Conservation (phyloP, 1,140 invertebrate genomes). For the Drosophila trapezifrons region DNA sequence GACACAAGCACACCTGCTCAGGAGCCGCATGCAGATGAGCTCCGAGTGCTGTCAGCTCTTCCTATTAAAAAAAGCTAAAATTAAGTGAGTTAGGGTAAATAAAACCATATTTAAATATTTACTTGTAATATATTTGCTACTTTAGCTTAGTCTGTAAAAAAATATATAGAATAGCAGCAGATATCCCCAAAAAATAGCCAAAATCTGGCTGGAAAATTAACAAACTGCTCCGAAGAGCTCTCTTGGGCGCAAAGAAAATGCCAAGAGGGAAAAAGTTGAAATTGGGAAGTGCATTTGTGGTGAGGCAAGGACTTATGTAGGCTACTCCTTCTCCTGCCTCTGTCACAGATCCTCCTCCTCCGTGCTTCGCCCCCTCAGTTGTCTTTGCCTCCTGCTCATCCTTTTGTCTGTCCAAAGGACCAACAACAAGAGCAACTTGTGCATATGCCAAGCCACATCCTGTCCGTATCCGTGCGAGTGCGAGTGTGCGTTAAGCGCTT, state of each 20-base stretch:
- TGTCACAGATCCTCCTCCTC: too few relatives aligned
- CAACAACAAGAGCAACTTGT: constrained; percentile 36
- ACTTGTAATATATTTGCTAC: not conserved
- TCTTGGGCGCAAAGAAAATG: constrained; percentile 31
- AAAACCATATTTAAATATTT: too few relatives aligned
- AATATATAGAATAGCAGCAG: not conserved
- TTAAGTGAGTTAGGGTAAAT: not conserved
- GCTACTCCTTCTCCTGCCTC: constrained; percentile 2
- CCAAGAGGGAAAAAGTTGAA: constrained; percentile 46
- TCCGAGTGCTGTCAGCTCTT: not conserved
- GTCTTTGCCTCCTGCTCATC: constrained; percentile 23
- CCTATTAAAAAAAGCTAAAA: not conserved
- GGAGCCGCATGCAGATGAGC: constrained; percentile 63
- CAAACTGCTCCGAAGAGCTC: constrained; percentile 15
- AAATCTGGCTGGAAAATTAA: not conserved
- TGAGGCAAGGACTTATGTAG: constrained; percentile 58
- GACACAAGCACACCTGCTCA: constrained; percentile 36
- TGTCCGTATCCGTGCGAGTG: constrained; percentile 31
- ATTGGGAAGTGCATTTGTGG: constrained; percentile 76
- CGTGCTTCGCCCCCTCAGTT: constrained; percentile 16
- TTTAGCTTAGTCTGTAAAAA: too few relatives aligned
- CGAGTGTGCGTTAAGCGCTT: constrained; percentile 69
- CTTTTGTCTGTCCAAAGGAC: constrained; percentile 34
- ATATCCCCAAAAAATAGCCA: not conserved
- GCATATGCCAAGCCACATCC: constrained; percentile 58